Evolutionary conservation across 2,797 vertebrate species (phyloP), one percentile per base, ranked within the genome.

Genomic region (Rhinophrynus dorsalis): DNA sequence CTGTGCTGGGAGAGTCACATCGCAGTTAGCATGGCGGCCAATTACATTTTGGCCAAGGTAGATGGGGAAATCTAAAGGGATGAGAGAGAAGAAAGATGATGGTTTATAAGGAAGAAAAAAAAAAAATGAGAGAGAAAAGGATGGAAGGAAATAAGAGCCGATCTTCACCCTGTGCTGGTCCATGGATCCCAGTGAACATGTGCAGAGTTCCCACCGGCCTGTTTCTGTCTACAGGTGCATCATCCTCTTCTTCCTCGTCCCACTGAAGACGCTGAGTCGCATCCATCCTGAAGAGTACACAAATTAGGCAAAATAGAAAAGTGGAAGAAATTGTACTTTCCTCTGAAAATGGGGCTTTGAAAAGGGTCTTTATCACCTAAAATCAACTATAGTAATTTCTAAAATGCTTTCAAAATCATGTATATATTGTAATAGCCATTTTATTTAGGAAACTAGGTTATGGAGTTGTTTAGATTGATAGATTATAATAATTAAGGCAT

Each of bases 11-110:
- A 97, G 78, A 13, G 70, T 74, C 80, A 93, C 75, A n/a, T 82
- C 80, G 79, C 94, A 95, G 54, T 78, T 79, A 67, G 64, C 77
- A 45, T 86, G 82, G 56, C 95, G 92, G 18, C 95, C 95, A 61
- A 96, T 59, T 32, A 92, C 44, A 42, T 96, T 96, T 62, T 94
- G 85, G 57, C 95, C 94, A 0, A 87, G 74, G 77, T 88, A 93
- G 6, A 96, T 90, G 30, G 85, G 90, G 27, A 94, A 85, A 77
- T 95, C 95, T 96, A 78, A 7, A 56, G 7, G n/a, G 11, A 27
- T 3, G 5, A 21, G 1, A 59, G 54, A 78, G 18, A 9, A 48
- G 18, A 13, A 32, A 11, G 18, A 4, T 1, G 24, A 42, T 29
- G 1, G 51, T 8, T 11, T 11, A 23, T 18, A 1, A 20, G 38